Percentiles rank a stretch among this genome's conserved stretches.
Evolutionary conservation across 2,888 invertebrate species (phyloP).

Genomic region (Drosophila mayaguana): DNA sequence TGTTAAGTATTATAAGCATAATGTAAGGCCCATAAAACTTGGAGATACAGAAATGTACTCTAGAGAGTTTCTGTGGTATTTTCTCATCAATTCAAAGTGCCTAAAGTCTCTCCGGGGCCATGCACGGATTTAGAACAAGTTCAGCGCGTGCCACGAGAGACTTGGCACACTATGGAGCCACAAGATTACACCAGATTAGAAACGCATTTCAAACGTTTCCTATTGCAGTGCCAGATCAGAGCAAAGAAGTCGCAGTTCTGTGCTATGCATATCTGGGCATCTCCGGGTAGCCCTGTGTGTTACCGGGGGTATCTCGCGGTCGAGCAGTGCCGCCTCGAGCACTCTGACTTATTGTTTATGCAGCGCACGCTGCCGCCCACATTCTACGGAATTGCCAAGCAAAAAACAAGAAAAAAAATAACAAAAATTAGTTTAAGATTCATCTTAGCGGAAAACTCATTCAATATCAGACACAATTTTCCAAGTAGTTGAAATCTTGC

Average conservation of each 20-base stretch:
- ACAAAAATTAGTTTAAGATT: neutral
- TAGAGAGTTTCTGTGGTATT: neutral
- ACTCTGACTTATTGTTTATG: conserved; percentile 1
- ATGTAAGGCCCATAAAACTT: no score
- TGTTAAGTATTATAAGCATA: no score
- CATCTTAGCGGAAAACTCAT: conserved; percentile 24
- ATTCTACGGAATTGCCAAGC: conserved; percentile 31
- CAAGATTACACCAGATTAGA: neutral
- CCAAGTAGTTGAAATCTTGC: conserved; percentile 17
- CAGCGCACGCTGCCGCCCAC: conserved; percentile 7
- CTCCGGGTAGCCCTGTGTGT: neutral
- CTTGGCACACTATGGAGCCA: no score
- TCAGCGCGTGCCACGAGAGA: neutral
- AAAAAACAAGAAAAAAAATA: neutral
- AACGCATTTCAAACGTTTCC: neutral
- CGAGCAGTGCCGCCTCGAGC: neutral
- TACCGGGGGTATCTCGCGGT: neutral
- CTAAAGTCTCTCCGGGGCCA: neutral
- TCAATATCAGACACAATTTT: conserved; percentile 21
- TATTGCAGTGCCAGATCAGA: no score
- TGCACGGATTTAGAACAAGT: neutral
- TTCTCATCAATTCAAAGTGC: neutral
- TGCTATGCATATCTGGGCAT: neutral
- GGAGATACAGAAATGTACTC: no score
- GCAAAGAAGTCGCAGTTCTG: neutral